Evolutionary conservation across 1,140 invertebrate species (phyloP), one percentile per base, ranked within the genome.

Genomic region (Eciton burchellii): DNA sequence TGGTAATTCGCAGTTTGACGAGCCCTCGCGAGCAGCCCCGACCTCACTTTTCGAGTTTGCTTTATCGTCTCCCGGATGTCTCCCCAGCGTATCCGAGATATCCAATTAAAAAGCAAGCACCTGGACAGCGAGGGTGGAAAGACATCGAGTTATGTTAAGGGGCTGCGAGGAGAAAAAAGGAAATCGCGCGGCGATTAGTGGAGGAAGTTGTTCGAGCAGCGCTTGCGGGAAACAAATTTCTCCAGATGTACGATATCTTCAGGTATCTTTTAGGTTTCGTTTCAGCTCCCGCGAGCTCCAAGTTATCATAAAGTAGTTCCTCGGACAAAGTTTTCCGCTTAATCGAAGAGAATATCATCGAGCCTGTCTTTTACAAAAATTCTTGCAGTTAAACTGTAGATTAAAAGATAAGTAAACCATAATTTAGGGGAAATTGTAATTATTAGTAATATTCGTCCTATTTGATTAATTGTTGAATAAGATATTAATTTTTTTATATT

Each of bases 1-100:
- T 90, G 90, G 89, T 94, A 94, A 93, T 93, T 93, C 90, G 89
- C 89, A 90, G 90, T 93, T 94, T 93, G 92, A 93, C 90, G 93
- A 92, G 91, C 89, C 85, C 88, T 91, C 86, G 74, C 88, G 71
- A 56, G 86, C 79, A 81, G 86, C 83, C n/a, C 83, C 84, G 84
- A 83, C 87, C 84, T 89, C 74, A 82, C 86, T 88, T 89, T 91
- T 90, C 88, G 66, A 91, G 89, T 85, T 91, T 89, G 83, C 86
- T 90, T 91, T 91, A 91, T 91, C 88, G 79, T 84, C 71, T 77
- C 63, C 56, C 49, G 84, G 86, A 92, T 92, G 91, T 93, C 90
- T 92, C 91, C 91, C 90, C 62, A 85, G 88, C 84, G 88, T 90
- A 82, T 84, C 52, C 70, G 82, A 85, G 86, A 89, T 88, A 89